Evolutionary conservation across 2,888 invertebrate genomes (phyloP), one percentile per base, ranked within the genome.

Genomic region (Melinaea menophilus): DNA sequence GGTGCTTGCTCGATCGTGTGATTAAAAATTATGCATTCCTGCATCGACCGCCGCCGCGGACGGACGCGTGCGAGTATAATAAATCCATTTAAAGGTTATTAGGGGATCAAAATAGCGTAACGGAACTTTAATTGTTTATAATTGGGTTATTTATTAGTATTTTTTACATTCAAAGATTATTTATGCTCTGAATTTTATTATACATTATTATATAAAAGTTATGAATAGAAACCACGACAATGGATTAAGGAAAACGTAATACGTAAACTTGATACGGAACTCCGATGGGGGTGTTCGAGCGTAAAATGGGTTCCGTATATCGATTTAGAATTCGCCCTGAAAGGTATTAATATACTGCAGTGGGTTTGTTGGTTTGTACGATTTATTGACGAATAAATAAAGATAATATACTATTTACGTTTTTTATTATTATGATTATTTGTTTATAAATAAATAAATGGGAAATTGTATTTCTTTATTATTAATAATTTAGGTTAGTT

Each of bases 1-100:
- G 88, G 81, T 88, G 89, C 87, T 84, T 83, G 88, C 84, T 86
- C 90, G 76, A 79, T 88, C 89, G 90, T 85, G 84, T 88, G 87
- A 90, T 90, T 90, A 90, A 89, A 90, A 90, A 90, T 89, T 90
- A 89, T 88, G 85, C 80, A 80, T 78, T 72, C 66, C 70, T 71
- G 65, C 69, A 65, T 62, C 75, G 72, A 69, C 72, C 74, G 73
- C 71, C 79, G 77, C 66, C 73, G 75, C 72, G 75, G 69, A 68
- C 73, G 79, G 78, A 71, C 80, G 81, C 71, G 75, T 69, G 75
- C 68, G 62, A 62, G 72, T 82, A 78, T 77, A 79, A 81, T 79
- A 83, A 84, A 83, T 80, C 80, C 79, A 80, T 88, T 84, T 85
- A 84, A 84, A 82, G 76, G 79, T 79, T 82, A 78, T 80, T 82